A percentile compares a stretch with the other conserved stretches of the same genome.
These are phyloP conservation scores for Drosophila meridionalis DNA, from an alignment of 2,888 invertebrate species.

Conservation along the genomic window DNA sequence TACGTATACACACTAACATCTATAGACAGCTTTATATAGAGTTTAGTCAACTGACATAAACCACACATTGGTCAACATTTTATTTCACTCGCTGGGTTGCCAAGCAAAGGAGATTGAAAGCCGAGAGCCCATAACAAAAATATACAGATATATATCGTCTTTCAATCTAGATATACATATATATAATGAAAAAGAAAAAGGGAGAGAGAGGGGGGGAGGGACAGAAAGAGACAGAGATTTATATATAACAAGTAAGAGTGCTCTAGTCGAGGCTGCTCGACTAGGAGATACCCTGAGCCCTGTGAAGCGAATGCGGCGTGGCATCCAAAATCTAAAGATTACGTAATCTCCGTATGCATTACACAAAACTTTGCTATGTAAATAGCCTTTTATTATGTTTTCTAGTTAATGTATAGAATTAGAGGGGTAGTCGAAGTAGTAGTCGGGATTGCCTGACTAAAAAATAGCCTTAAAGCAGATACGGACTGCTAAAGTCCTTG, in stretches of 20 bases:
- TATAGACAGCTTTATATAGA: conserved; percentile 4
- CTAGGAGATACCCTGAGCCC: too few species aligned
- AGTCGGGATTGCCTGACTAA: too few species aligned
- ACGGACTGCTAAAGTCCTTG: too few species aligned
- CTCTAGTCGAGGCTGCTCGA: too few species aligned
- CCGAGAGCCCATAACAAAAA: conserved; percentile 3
- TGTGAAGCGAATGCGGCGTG: too few species aligned
- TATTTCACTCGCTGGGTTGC: conserved; percentile 7
- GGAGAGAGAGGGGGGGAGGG: neutral
- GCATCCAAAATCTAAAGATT: too few species aligned
- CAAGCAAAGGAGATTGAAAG: conserved; percentile 10
- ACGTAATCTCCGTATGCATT: too few species aligned
- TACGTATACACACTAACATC: neutral
- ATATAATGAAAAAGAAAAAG: neutral
- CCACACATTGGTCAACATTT: conserved; percentile 15
- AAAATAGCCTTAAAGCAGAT: too few species aligned
- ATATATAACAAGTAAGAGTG: neutral
- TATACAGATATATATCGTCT: neutral
- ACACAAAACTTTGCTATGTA: too few species aligned
- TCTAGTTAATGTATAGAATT: too few species aligned
- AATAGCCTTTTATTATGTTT: too few species aligned
- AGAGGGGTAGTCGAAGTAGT: too few species aligned
- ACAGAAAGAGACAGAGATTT: neutral
- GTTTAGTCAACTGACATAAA: conserved; percentile 19
- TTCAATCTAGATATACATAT: neutral